A percentile compares a stretch with the other conserved stretches of the same genome.
Evolutionary conservation across 1,140 invertebrate species (phyloP).

Genomic region (Meloidogyne exigua): DNA sequence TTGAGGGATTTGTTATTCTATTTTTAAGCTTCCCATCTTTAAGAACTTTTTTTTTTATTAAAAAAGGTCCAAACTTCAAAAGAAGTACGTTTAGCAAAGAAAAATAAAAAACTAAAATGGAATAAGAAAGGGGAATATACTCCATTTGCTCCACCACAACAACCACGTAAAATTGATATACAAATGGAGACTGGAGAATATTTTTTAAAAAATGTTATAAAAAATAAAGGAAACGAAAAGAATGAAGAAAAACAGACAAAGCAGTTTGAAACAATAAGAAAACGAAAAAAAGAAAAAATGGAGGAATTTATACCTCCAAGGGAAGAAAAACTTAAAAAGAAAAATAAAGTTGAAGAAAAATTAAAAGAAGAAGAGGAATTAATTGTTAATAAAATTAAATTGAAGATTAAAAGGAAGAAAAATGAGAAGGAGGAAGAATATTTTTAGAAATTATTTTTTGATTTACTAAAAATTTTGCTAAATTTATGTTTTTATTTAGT

Average conservation of each 20-base stretch:
- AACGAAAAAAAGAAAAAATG: slow-evolving; percentile 33
- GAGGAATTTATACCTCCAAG: slow-evolving; percentile 34
- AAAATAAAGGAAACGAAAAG: slow-evolving; percentile 32
- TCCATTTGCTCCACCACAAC: slow-evolving; percentile 90
- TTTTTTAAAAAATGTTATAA: slow-evolving; percentile 75
- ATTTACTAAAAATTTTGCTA: too few species aligned
- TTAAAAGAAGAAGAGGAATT: too few species aligned
- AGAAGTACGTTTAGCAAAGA: slow-evolving; percentile 79
- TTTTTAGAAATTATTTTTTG: neutral
- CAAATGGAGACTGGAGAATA: slow-evolving; percentile 91
- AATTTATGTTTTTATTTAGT: too few species aligned
- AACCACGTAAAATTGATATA: slow-evolving; percentile 79
- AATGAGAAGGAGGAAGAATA: neutral
- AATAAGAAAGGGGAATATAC: slow-evolving; percentile 85
- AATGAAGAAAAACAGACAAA: slow-evolving; percentile 23
- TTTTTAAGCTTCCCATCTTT: neutral
- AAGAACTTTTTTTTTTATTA: neutral
- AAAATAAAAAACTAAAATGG: slow-evolving; percentile 72
- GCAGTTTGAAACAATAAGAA: slow-evolving; percentile 26
- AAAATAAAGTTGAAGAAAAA: slow-evolving; percentile 51
- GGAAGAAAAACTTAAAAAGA: slow-evolving; percentile 21
- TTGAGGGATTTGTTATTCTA: too few species aligned
- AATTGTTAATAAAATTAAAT: neutral
- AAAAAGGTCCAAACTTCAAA: slow-evolving; percentile 65
- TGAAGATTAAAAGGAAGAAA: neutral